These are phyloP conservation scores for Microcebus jonahi DNA, from an alignment of 2,113 vertebrate genomes.

Conservation along the genomic window DNA sequence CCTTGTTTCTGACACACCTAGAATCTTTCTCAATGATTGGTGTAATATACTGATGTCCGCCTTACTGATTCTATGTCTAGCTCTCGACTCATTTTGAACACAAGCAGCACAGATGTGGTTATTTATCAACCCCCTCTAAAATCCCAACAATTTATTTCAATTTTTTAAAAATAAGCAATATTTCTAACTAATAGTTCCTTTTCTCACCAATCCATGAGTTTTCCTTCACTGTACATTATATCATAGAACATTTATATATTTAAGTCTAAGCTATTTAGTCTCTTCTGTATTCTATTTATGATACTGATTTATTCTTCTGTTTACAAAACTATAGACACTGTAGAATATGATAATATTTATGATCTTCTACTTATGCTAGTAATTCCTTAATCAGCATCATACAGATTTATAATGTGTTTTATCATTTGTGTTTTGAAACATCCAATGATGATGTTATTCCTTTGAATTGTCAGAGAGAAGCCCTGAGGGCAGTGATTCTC, in stretches of 20 bases:
- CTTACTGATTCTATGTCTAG: background rate
- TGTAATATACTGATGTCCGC: background rate
- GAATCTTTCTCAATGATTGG: background rate
- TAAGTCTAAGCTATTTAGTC: background rate
- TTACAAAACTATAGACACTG: background rate
- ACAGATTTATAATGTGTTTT: background rate
- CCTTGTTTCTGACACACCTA: background rate
- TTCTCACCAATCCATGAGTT: background rate
- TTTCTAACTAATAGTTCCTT: background rate
- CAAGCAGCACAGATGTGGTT: background rate
- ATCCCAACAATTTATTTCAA: background rate
- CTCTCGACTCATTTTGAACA: background rate
- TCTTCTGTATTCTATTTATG: background rate
- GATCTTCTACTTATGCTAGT: background rate
- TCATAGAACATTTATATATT: background rate
- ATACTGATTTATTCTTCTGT: background rate
- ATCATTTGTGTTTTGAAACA: conserved; percentile 14
- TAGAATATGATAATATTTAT: background rate
- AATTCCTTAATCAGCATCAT: background rate
- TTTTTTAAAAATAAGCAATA: background rate
- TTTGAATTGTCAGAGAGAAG: background rate
- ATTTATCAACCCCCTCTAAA: background rate
- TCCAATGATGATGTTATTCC: background rate
- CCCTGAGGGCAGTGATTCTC: background rate
- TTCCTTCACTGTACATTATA: background rate